Percentiles rank a stretch among this genome's conserved stretches.
phyloP scores from a whole-genome alignment of 2,797 vertebrate genomes.

The Enteromius thamalakanensis region DNA sequence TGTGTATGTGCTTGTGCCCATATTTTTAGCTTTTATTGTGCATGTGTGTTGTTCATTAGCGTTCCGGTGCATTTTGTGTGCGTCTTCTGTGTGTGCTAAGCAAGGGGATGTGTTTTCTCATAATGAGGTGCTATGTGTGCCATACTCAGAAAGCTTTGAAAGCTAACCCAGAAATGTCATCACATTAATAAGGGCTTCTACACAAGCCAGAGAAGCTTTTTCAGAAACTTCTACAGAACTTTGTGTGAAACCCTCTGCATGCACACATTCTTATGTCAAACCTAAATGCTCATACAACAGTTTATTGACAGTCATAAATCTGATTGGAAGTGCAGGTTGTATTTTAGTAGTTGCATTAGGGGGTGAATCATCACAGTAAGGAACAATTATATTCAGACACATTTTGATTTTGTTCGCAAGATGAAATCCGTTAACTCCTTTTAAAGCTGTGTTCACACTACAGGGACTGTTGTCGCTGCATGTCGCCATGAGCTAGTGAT shows the following conservation, averaged over 20 bases:
- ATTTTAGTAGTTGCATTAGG: neutral
- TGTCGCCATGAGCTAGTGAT: too few relatives aligned
- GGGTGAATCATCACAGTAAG: neutral
- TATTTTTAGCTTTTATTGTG: conserved; percentile 44
- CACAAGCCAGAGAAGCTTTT: conserved; percentile 57
- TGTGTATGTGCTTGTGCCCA: conserved; percentile 19
- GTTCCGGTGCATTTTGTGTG: neutral
- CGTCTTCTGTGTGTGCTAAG: conserved; percentile 41
- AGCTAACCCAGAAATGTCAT: conserved; percentile 80
- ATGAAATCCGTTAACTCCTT: neutral
- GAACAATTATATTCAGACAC: neutral
- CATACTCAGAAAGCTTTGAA: conserved; percentile 64
- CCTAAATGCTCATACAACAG: conserved; percentile 26
- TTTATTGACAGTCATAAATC: conserved; percentile 42
- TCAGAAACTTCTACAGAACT: conserved; percentile 53
- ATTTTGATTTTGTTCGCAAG: neutral
- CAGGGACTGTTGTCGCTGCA: too few relatives aligned
- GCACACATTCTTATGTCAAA: conserved; percentile 51
- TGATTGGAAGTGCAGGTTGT: conserved; percentile 10
- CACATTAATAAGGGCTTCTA: conserved; percentile 63
- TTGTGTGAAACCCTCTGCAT: conserved; percentile 36
- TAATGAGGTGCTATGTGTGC: conserved; percentile 57
- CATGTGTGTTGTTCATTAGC: neutral
- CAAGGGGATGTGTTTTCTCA: conserved; percentile 53
- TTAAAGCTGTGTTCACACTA: too few relatives aligned